These are phyloP conservation scores for Drosophila engyochracea DNA, from an alignment of 2,888 invertebrate genomes.

Conservation along the genomic window DNA sequence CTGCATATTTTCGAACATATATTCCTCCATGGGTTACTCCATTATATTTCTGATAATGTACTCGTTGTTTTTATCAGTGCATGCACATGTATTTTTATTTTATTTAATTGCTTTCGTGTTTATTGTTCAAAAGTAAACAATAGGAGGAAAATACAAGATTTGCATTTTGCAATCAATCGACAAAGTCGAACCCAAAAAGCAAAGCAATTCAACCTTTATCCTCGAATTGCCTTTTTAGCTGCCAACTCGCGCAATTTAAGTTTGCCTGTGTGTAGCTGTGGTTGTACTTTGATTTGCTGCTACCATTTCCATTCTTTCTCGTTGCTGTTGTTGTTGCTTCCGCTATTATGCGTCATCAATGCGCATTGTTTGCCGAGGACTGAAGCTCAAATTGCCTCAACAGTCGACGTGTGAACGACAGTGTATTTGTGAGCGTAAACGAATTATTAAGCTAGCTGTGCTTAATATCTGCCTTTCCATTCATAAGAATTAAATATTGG, in stretches of 20 bases:
- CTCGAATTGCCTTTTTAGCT: slow-evolving; percentile 51
- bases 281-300: slow-evolving; percentile 23
- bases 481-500: background rate
- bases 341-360: slow-evolving; percentile 68
- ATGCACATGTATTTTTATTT: background rate
- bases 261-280: slow-evolving; percentile 2
- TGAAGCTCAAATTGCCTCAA: slow-evolving; percentile 39
- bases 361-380: slow-evolving; percentile 60
- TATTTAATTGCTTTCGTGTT: slow-evolving; percentile 24
- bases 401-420: slow-evolving; percentile 8
- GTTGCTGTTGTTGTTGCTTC: slow-evolving; percentile 38
- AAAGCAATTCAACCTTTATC: slow-evolving; percentile 31
- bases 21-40: too few species aligned
- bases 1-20: background rate
- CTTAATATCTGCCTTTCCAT: slow-evolving; percentile 36
- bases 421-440: slow-evolving; percentile 12
- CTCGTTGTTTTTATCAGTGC: background rate
- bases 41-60: too few species aligned
- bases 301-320: slow-evolving; percentile 16
- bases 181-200: slow-evolving; percentile 31
- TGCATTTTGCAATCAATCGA: slow-evolving; percentile 54
- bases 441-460: slow-evolving; percentile 46
- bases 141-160: background rate
- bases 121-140: slow-evolving; percentile 45
- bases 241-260: slow-evolving; percentile 43